A percentile compares a stretch with the other conserved stretches of the same genome.
Evolutionary conservation across 2,797 vertebrate genomes (phyloP).

Genomic region (Lithobates pipiens): DNA sequence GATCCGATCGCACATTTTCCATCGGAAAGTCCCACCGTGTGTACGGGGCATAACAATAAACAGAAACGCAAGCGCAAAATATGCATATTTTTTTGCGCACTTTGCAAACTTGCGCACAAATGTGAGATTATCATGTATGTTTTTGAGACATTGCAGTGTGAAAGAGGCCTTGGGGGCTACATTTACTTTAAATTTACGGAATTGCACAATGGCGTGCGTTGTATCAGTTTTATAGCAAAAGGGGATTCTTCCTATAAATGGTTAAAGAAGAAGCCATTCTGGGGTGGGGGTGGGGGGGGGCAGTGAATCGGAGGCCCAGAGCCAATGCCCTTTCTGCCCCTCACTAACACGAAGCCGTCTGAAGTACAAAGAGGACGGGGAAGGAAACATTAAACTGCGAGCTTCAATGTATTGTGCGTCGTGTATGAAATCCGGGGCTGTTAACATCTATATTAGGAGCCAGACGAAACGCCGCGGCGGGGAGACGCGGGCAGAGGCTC

Average conservation of each 20-base stretch:
- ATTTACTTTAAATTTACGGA: too few relatives aligned
- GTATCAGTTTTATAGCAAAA: neutral
- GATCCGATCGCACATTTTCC: too few relatives aligned
- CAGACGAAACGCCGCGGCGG: slow-evolving; percentile 3
- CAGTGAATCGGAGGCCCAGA: neutral
- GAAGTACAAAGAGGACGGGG: slow-evolving; percentile 9
- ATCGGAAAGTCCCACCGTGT: too few relatives aligned
- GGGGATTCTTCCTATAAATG: neutral
- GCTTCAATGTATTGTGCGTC: neutral
- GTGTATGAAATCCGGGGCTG: slow-evolving; percentile 1
- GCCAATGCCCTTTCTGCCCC: neutral
- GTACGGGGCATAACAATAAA: too few relatives aligned
- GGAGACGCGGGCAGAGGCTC: slow-evolving; percentile 6
- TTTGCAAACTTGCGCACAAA: too few relatives aligned
- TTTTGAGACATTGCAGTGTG: too few relatives aligned
- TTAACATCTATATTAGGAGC: slow-evolving; percentile 27
- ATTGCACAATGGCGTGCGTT: too few relatives aligned
- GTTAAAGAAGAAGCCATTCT: neutral
- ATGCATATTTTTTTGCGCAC: too few relatives aligned
- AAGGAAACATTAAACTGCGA: neutral
- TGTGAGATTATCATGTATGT: too few relatives aligned
- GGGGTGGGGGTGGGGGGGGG: neutral
- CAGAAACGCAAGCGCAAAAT: too few relatives aligned
- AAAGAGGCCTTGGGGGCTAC: too few relatives aligned
- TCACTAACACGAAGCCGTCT: neutral